Conservation (phyloP, 2,113 vertebrate genomes). For the Plectropomus leopardus region DNA sequence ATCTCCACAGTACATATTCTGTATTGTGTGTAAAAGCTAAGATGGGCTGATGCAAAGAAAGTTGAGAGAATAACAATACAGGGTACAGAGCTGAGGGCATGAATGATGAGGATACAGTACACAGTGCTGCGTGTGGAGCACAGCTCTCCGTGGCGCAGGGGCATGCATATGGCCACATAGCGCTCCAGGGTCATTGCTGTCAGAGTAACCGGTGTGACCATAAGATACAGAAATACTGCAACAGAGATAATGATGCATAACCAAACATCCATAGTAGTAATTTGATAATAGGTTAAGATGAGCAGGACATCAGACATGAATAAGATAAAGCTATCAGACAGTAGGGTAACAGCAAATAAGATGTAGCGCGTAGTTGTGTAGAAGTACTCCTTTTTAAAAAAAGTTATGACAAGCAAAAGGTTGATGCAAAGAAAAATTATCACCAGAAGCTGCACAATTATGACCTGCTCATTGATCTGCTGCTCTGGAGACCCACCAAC, state of each 20-base stretch:
- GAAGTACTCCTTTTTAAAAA: conserved; percentile 59
- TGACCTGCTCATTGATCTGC: background rate
- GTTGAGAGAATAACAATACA: conserved; percentile 8
- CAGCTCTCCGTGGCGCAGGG: conserved; percentile 61
- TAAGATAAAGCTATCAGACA: conserved; percentile 63
- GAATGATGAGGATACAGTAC: conserved; percentile 55
- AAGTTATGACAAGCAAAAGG: conserved; percentile 52
- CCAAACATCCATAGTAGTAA: background rate
- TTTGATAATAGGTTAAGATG: background rate
- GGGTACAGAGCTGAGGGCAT: conserved; percentile 42
- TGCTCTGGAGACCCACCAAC: background rate
- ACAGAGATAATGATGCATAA: conserved; percentile 44
- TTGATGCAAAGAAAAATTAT: conserved; percentile 52
- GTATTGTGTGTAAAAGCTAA: conserved; percentile 1
- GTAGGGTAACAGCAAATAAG: conserved; percentile 67
- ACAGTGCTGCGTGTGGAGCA: conserved; percentile 43
- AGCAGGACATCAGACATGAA: conserved; percentile 30
- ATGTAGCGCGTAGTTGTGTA: conserved; percentile 67
- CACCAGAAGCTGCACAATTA: conserved; percentile 57
- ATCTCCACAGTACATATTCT: conserved; percentile 1
- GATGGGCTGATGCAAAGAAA: conserved; percentile 4
- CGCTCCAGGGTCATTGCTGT: conserved; percentile 76
- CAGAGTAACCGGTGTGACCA: conserved; percentile 60
- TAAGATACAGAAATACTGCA: background rate
- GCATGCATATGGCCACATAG: conserved; percentile 76